Conservation (phyloP, 1,140 invertebrate genomes). For the Aphis craccivora region DNA sequence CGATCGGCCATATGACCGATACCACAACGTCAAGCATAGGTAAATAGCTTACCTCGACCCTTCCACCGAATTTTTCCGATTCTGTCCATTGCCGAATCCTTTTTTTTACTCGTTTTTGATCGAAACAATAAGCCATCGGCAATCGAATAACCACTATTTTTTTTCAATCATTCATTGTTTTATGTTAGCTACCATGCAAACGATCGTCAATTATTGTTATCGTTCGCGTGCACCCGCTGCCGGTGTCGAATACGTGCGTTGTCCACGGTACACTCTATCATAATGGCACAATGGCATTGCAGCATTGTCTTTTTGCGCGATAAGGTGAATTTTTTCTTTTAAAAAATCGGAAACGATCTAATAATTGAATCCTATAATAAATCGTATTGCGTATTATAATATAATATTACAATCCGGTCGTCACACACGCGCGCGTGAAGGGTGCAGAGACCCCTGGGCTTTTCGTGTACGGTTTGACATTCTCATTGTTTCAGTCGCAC, state of each 20-base stretch:
- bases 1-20: neutral
- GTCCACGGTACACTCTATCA: neutral
- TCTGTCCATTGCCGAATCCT: constrained; percentile 8
- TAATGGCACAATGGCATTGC: neutral
- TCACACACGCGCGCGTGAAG: neutral
- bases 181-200: neutral
- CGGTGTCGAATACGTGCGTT: neutral
- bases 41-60: neutral
- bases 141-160: neutral
- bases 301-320: constrained; percentile 2
- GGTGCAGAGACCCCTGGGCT: neutral
- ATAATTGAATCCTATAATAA: constrained; percentile 1
- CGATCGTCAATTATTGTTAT: constrained; percentile 22
- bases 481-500: neutral
- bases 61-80: neutral
- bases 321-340: neutral
- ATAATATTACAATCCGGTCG: neutral
- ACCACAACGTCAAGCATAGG: neutral
- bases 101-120: neutral
- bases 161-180: neutral
- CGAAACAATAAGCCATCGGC: constrained; percentile 34
- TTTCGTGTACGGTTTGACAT: neutral
- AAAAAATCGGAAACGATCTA: constrained; percentile 8
- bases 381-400: neutral
- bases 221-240: neutral